A percentile compares a stretch with the other conserved stretches of the same genome.
Evolutionary conservation across 2,113 vertebrate genomes (phyloP).

Genomic region (Typhlomys cinereus): DNA sequence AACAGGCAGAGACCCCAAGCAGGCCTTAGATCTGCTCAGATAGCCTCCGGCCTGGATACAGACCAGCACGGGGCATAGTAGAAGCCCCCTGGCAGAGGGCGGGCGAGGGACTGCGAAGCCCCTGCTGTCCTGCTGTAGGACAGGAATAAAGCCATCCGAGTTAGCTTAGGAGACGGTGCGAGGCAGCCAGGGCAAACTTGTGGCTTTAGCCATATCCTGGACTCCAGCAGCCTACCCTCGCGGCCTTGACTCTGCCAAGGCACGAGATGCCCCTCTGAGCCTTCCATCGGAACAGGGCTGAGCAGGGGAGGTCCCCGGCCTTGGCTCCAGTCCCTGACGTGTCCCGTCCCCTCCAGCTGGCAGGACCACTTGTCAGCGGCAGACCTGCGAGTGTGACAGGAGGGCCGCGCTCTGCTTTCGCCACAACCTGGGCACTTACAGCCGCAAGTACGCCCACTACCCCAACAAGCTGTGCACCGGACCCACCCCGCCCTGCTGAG

Average conservation of each 20-base stretch:
- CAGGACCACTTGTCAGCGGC: conserved; percentile 59
- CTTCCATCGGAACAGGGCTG: background rate
- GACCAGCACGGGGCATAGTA: rapidly evolving
- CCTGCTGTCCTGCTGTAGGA: background rate
- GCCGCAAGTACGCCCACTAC: conserved; percentile 51
- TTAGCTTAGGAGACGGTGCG: background rate
- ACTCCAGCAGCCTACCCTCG: too few species aligned
- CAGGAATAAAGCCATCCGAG: too few species aligned
- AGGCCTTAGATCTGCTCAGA: background rate
- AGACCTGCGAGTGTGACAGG: conserved; percentile 73
- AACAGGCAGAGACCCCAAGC: background rate
- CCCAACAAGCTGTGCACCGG: conserved; percentile 62
- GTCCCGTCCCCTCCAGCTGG: conserved; percentile 58
- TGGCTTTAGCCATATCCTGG: background rate
- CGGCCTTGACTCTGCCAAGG: background rate
- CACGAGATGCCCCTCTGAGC: background rate
- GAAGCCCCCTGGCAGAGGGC: background rate
- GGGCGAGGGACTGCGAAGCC: background rate
- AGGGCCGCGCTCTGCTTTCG: conserved; percentile 63
- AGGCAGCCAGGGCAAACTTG: too few species aligned
- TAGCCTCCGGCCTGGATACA: background rate
- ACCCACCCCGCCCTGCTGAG: conserved; percentile 62
- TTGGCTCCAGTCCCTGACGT: background rate
- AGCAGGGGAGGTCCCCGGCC: background rate
- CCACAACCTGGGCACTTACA: conserved; percentile 23